Evolutionary conservation across 2,888 invertebrate species (phyloP), one percentile per base, ranked within the genome.

Genomic region (Morpho helenor): DNA sequence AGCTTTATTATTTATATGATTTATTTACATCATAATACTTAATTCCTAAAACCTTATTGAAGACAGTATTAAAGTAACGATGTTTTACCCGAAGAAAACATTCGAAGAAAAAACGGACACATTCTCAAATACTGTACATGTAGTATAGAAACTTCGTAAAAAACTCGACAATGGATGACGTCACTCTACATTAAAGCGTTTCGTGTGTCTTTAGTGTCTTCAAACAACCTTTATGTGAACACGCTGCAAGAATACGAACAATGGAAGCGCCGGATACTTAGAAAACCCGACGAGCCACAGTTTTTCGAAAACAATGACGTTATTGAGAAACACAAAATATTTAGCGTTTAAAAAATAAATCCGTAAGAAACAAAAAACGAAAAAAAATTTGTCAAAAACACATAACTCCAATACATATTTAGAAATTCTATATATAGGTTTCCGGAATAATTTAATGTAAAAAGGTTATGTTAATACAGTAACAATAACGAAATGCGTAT

Each of bases 171-270:
- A 64, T 59, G 52, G 53, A 22, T 58, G 52, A 65, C 63, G 66
- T 65, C 66, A 62, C 57, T 42, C 44, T 42, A 22, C 43, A 51
- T 58, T 47, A 58, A 53, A 56, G 58, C 59, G 52, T 53, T 54
- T 48, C 42, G 61, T 49, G 54, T 61, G 56, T 64, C 57, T 51
- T 62, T 49, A 59, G 62, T 49, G 60, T 58, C 62, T 55, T 58
- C 57, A 53, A 64, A 63, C 53, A 50, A 55, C 59, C 62, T 54
- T 59, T 59, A 59, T 61, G 60, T 50, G 63, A 61, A 52, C 47
- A 56, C 59, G 57, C 67, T 65, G 60, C 53, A 58, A 63, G 55
- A 64, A 62, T 58, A 63, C 52, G 63, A 67, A 67, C 68, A 67
- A 67, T 65, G 61, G 64, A 44, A 51, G 52, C 54, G 59, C 49